These are phyloP conservation scores for Heteropelma amictum DNA, from an alignment of 2,888 invertebrate genomes.

Conservation along the genomic window DNA sequence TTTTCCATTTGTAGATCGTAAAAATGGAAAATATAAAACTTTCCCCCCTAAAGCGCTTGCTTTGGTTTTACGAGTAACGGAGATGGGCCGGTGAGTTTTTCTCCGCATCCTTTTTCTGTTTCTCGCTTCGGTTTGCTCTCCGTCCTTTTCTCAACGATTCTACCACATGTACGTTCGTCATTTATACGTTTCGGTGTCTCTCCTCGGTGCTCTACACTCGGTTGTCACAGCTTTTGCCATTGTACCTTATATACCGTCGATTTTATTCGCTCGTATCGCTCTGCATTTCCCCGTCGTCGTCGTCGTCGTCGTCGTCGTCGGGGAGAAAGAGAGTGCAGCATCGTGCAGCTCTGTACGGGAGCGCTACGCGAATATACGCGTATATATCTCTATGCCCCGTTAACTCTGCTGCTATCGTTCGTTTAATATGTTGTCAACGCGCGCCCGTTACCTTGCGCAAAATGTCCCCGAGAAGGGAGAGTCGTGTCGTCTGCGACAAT, in stretches of 20 bases:
- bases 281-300: too few relatives aligned
- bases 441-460: too few relatives aligned
- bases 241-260: slow-evolving; percentile 47
- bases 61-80: slow-evolving; percentile 66
- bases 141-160: too few relatives aligned
- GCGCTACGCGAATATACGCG: background rate
- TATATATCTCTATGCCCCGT: too few relatives aligned
- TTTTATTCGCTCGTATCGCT: slow-evolving; percentile 58
- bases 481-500: background rate
- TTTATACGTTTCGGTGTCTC: background rate
- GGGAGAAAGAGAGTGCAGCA: slow-evolving; percentile 20
- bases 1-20: slow-evolving; percentile 61
- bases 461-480: too few relatives aligned
- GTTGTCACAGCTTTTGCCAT: slow-evolving; percentile 35
- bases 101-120: slow-evolving; percentile 49
- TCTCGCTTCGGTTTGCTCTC: slow-evolving; percentile 42
- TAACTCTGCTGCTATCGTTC: background rate
- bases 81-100: slow-evolving; percentile 60
- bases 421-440: background rate
- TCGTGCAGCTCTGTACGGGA: background rate
- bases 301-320: slow-evolving; percentile 26
- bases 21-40: slow-evolving; percentile 73
- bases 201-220: slow-evolving; percentile 6
- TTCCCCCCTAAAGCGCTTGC: slow-evolving; percentile 70
- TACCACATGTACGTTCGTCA: slow-evolving; percentile 36